These are phyloP conservation scores for Regulus satrapa DNA, from an alignment of 2,113 vertebrate species.

Conservation along the genomic window DNA sequence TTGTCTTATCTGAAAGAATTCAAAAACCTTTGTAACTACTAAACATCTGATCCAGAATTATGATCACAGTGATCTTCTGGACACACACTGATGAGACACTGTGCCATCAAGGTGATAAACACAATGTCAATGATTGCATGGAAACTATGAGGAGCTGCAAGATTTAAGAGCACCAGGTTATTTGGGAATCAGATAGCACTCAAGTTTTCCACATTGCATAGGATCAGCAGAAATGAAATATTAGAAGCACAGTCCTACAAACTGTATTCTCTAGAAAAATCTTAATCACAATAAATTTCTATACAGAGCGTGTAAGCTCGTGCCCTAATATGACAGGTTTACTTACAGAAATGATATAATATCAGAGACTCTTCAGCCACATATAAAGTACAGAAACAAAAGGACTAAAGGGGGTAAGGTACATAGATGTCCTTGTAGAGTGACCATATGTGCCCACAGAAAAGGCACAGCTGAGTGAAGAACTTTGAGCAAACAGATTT, in stretches of 20 bases:
- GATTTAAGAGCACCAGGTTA: not conserved
- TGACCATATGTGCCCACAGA: not conserved
- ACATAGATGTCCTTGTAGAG: not conserved
- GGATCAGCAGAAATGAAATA: not conserved
- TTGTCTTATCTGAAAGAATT: not conserved
- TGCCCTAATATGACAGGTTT: not conserved
- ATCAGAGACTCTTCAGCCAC: not conserved
- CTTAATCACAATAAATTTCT: not conserved
- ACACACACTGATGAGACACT: not conserved
- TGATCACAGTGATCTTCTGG: not conserved
- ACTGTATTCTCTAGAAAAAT: not conserved
- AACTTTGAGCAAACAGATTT: not conserved
- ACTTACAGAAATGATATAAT: not conserved
- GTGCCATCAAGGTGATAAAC: not conserved
- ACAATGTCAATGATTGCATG: not conserved
- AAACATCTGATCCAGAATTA: not conserved
- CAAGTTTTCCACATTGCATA: not conserved
- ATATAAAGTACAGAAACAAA: not conserved
- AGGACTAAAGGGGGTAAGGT: not conserved
- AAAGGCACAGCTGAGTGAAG: not conserved
- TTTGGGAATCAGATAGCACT: not conserved
- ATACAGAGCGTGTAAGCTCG: not conserved
- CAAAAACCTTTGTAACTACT: not conserved
- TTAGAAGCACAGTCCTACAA: not conserved
- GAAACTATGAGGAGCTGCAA: not conserved